These are phyloP conservation scores for Oxytorus armatus DNA, from an alignment of 2,888 invertebrate species.

Conservation along the genomic window DNA sequence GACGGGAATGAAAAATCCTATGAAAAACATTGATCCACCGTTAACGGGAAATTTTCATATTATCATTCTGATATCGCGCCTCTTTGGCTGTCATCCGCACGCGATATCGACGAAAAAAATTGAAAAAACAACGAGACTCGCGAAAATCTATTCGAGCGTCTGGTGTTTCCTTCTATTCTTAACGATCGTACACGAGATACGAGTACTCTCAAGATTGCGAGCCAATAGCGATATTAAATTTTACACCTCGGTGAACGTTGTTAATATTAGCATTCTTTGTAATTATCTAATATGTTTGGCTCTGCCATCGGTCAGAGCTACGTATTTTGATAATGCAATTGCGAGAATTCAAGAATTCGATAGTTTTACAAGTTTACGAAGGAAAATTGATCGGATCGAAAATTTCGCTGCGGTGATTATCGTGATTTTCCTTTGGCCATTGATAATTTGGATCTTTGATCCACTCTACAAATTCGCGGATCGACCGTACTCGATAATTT, in stretches of 20 bases:
- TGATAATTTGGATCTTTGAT: background rate
- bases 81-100: constrained; percentile 47
- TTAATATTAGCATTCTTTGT: background rate
- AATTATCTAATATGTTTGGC: background rate
- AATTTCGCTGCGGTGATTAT: constrained; percentile 7
- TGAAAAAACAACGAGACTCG: background rate
- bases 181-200: background rate
- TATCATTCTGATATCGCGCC: constrained; percentile 7
- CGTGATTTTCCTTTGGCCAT: background rate
- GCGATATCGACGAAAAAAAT: constrained; percentile 11
- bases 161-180: background rate
- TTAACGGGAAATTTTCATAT: constrained; percentile 33
- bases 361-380: background rate
- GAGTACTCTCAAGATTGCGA: background rate
- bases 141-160: constrained; percentile 15
- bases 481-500: background rate
- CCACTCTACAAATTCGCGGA: background rate
- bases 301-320: background rate
- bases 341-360: constrained; percentile 34
- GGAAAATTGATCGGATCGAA: background rate
- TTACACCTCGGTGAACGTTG: background rate
- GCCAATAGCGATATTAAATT: background rate
- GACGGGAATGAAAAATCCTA: background rate
- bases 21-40: background rate
- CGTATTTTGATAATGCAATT: constrained; percentile 5